These are phyloP conservation scores for Phymanthus crucifer DNA, from an alignment of 92 coral and sea anemone genomes.

Conservation along the genomic window DNA sequence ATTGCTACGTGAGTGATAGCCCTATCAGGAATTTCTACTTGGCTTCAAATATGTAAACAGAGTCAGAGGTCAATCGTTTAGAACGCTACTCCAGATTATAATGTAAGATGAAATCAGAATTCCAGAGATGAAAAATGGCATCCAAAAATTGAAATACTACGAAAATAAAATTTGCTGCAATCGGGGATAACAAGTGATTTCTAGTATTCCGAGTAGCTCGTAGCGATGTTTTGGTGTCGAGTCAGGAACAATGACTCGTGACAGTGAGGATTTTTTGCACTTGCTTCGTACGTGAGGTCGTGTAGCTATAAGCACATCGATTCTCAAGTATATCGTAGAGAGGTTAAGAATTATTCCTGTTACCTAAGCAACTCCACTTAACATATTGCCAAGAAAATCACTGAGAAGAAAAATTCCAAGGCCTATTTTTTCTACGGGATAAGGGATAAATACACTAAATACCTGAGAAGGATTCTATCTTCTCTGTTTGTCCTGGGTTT, in stretches of 20 bases:
- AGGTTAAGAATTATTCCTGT: too few species aligned
- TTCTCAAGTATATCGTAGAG: too few species aligned
- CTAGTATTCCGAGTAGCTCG: too few species aligned
- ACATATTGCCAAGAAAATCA: not conserved
- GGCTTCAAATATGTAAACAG: constrained; percentile 14
- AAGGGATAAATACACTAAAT: not conserved
- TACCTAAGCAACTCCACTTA: too few species aligned
- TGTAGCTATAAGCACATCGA: too few species aligned
- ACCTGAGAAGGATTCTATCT: not conserved
- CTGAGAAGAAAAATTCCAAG: not conserved
- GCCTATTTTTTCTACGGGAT: not conserved
- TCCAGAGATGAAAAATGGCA: constrained; percentile 8
- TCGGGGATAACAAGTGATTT: too few species aligned
- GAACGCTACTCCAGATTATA: not conserved
- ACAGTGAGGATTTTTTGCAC: too few species aligned
- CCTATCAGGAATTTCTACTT: not conserved
- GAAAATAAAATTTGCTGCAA: too few species aligned
- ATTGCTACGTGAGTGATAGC: not conserved
- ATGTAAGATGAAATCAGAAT: not conserved
- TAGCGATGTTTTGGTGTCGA: too few species aligned
- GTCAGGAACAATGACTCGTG: too few species aligned
- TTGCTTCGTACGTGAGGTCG: not conserved
- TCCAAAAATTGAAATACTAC: too few species aligned
- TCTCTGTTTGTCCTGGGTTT: not conserved
- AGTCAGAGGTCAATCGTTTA: constrained; percentile 18